Evolutionary conservation across 1,140 invertebrate species (phyloP).

Genomic region (Bombyx mori): DNA sequence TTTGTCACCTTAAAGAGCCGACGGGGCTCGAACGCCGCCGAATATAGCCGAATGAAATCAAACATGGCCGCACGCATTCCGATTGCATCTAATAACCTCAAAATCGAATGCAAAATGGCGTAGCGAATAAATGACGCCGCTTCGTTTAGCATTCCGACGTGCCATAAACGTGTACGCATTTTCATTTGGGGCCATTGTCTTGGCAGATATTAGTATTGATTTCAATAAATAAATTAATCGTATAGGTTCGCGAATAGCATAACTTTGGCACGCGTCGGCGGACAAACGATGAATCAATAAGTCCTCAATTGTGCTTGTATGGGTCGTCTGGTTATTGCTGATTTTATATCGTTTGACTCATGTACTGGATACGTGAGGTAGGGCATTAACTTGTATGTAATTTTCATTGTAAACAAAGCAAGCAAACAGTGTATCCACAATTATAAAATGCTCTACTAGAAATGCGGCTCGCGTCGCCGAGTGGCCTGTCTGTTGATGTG

Average conservation of each 20-base stretch:
- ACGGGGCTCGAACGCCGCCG: slow-evolving; percentile 36
- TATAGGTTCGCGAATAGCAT: slow-evolving; percentile 58
- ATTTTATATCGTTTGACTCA: slow-evolving; percentile 58
- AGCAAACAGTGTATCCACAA: slow-evolving; percentile 10
- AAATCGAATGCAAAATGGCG: slow-evolving; percentile 66
- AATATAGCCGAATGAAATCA: slow-evolving; percentile 45
- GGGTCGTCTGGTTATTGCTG: slow-evolving; percentile 45
- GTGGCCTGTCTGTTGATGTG: too few relatives aligned
- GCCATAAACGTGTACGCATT: slow-evolving; percentile 65
- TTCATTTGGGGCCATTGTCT: slow-evolving; percentile 69
- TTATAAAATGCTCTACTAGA: background rate
- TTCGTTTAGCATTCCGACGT: slow-evolving; percentile 65
- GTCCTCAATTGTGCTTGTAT: slow-evolving; percentile 47
- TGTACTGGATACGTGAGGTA: slow-evolving; percentile 48
- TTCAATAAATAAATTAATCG: slow-evolving; percentile 70
- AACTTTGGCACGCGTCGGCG: slow-evolving; percentile 60
- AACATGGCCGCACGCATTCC: slow-evolving; percentile 62
- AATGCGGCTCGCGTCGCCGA: slow-evolving; percentile 3
- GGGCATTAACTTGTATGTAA: slow-evolving; percentile 54
- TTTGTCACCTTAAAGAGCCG: slow-evolving; percentile 41
- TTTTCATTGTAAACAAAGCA: slow-evolving; percentile 45
- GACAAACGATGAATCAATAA: slow-evolving; percentile 56
- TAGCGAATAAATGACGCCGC: slow-evolving; percentile 64
- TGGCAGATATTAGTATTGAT: slow-evolving; percentile 68
- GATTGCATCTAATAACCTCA: slow-evolving; percentile 69